phyloP scores from a whole-genome alignment of 1,140 invertebrate species.

The Cephus cinctus region DNA sequence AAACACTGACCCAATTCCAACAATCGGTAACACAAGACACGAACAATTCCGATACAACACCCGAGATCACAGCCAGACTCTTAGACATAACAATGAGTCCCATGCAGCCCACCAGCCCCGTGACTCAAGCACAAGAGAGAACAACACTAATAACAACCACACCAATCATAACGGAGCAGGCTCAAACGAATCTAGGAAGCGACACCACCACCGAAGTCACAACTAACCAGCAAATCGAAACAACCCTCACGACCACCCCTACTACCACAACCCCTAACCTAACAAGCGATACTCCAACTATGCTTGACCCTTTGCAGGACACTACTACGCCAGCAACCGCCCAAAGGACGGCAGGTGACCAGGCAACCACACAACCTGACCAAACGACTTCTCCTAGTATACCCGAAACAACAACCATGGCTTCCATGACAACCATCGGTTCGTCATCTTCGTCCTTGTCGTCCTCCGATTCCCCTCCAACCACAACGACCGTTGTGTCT shows the following conservation, averaged over 20 bases:
- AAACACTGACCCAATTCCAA: too few species aligned
- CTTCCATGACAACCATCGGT: constrained; percentile 8
- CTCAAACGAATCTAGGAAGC: background rate
- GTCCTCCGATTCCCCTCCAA: background rate
- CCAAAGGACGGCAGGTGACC: constrained; percentile 50
- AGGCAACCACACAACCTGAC: constrained; percentile 27
- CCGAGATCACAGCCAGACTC: too few species aligned
- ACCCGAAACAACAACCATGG: constrained; percentile 11
- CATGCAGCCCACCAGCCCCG: too few species aligned
- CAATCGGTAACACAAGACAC: background rate
- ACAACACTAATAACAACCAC: background rate
- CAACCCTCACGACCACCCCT: background rate
- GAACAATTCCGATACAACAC: background rate
- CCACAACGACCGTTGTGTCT: background rate
- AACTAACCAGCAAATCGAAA: background rate
- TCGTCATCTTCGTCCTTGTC: constrained; percentile 2
- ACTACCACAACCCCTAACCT: constrained; percentile 20
- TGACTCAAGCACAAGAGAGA: too few species aligned
- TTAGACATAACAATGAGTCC: too few species aligned
- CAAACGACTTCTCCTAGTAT: constrained; percentile 24
- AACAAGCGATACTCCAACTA: constrained; percentile 38
- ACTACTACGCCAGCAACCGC: constrained; percentile 46
- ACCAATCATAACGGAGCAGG: background rate
- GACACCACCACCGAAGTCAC: constrained; percentile 2
- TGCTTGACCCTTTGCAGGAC: constrained; percentile 53